Base-by-base conservation (phyloP, 2,888 invertebrate species). In the Catocala fraxini region DNA sequence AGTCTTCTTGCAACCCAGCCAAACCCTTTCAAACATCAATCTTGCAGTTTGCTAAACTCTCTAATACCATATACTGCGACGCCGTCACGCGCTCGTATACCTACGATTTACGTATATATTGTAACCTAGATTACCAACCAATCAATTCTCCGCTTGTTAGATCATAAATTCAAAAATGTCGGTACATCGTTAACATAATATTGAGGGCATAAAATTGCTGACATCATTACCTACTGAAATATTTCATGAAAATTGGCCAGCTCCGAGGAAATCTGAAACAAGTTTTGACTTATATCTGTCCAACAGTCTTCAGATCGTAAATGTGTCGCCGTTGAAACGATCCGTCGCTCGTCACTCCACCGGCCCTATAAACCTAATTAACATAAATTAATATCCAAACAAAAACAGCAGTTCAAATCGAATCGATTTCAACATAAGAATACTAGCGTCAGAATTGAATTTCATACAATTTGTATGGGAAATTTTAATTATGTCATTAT, bases 191-290 rank as follows among this genome's bases (percentile, higher is more conserved):
- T 64, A 68, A 68, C 53, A 65, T 72, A 66, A 75, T 72, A 71
- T 73, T 47, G 59, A 56, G 59, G 56, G 63, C 70, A 66, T 75
- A 75, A 79, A 72, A 73, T 75, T 66, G 63, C 70, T 75, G 75
- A 81, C 80, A 79, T 76, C 76, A 76, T 82, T 81, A 81, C 77
- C 64, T 69, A 74, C 72, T 75, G 75, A 73, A 76, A 81, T 59
- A 69, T 82, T 80, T 74, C 71, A 70, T 77, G 75, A 85, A 85
- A 85, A 82, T 81, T 73, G 77, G 77, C 71, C 66, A 69, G 70
- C 66, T 63, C 59, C 49, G 66, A 62, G 63, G 70, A 72, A 77
- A 77, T 71, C 59, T 68, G 56, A 69, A 65, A 63, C 52, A 75
- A 68, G 59, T 75, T 79, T 78, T 80, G 79, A 77, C 63, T 75